Evolutionary conservation across 2,888 invertebrate species (phyloP), one percentile per base, ranked within the genome.

Genomic region (Rotaria socialis): DNA sequence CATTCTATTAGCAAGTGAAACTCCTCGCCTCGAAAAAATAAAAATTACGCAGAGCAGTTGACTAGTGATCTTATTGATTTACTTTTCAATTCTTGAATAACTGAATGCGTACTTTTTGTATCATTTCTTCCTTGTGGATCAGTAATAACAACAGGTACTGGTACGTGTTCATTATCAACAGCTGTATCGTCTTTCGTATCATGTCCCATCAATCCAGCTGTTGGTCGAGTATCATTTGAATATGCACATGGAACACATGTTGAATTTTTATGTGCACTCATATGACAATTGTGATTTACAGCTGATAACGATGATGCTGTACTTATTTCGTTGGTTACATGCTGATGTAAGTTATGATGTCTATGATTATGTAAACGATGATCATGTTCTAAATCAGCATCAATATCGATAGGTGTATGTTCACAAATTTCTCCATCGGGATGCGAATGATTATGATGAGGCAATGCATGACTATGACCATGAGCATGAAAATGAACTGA

Each of bases 401-500:
- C 80, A n/a, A 47, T 47, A 47, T 80, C 47, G n/a, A 80, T 24
- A 10, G 80, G 80, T 47, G 47, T 47, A 47, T 24, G 47, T 47
- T 80, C 80, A 80, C 80, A 80, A 24, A 80, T 16, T 47, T 80
- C 80, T 47, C 47, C 80, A 11, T 80, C n/a, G 0, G 24, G 24
- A 47, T 80, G 80, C 0, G 80, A 6, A 80, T 80, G 80, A 80
- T 80, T 8, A 10, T 80, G 80, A 43, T 80, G 47, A n/a, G 80
- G 80, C 11, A 80, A 22, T 14, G 10, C 24, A 47, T 80, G 47
- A 24, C 47, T n/a, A 80, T 80, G 47, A n/a, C 80, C 80, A 80
- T 80, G 75, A n/a, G 47, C 43, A 80, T 80, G 75, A 80, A 80
- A 80, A 47, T 80, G 75, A 43, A 80, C 80, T n/a, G 47, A 80